These are phyloP conservation scores for Pelobates fuscus DNA, from an alignment of 2,113 vertebrate genomes.

Conservation along the genomic window DNA sequence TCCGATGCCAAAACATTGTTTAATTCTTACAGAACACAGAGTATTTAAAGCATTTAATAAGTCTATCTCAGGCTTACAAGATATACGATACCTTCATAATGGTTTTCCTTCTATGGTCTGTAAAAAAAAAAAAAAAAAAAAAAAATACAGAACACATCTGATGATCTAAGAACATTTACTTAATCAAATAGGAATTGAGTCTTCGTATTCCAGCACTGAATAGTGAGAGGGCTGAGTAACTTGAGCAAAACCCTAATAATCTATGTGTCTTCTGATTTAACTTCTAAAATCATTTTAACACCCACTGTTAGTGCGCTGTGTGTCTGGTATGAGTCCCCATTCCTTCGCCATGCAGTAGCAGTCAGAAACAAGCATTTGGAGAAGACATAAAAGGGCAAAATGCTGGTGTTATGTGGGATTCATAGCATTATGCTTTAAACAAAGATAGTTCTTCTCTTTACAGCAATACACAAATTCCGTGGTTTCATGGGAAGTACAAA, in stretches of 20 bases:
- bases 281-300: background rate
- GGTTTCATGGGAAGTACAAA: too few relatives aligned
- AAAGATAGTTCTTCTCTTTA: too few relatives aligned
- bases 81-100: conserved; percentile 14
- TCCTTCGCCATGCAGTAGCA: background rate
- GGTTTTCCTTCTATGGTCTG: conserved; percentile 30
- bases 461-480: too few relatives aligned
- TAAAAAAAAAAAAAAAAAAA: background rate
- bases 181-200: too few relatives aligned
- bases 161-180: background rate
- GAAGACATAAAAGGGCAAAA: too few relatives aligned
- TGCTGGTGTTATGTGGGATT: too few relatives aligned
- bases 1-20: conserved; percentile 11
- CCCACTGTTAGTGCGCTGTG: background rate
- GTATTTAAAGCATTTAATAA: conserved; percentile 32
- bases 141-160: background rate
- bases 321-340: background rate
- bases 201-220: too few relatives aligned
- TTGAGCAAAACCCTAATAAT: too few relatives aligned
- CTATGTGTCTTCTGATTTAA: too few relatives aligned
- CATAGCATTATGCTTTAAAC: too few relatives aligned
- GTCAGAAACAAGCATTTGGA: background rate
- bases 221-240: too few relatives aligned
- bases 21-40: conserved; percentile 19
- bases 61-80: conserved; percentile 4